Percentiles rank a stretch among this genome's conserved stretches.
phyloP scores from a whole-genome alignment of 1,140 invertebrate genomes.

The Drosophila auraria region DNA sequence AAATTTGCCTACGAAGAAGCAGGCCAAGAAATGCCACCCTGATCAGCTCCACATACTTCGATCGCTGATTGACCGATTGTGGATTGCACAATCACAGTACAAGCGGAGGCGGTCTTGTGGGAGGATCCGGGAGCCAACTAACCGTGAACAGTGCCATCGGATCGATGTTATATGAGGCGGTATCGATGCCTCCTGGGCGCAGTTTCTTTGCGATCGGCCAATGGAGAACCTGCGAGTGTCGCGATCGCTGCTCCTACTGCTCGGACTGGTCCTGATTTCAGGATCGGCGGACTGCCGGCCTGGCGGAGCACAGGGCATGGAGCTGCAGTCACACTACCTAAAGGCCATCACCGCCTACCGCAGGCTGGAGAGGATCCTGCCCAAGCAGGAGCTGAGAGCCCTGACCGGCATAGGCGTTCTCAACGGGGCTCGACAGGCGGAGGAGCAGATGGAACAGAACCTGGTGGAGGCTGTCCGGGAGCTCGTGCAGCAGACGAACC shows the following conservation, averaged over 20 bases:
- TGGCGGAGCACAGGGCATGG: slow-evolving; percentile 6
- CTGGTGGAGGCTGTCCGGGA: slow-evolving; percentile 60
- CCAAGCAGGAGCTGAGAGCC: slow-evolving; percentile 60
- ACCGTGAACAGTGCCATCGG: slow-evolving; percentile 52
- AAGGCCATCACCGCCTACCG: slow-evolving; percentile 66
- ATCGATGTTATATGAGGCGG: slow-evolving; percentile 51
- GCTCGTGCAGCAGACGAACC: slow-evolving; percentile 40
- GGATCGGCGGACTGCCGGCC: not conserved
- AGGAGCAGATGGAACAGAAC: slow-evolving; percentile 73
- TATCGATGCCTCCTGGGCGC: slow-evolving; percentile 29
- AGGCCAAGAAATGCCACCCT: slow-evolving; percentile 13
- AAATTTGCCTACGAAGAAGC: slow-evolving; percentile 23
- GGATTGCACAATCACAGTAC: slow-evolving; percentile 9
- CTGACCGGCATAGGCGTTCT: slow-evolving; percentile 69
- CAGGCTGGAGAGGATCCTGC: slow-evolving; percentile 57
- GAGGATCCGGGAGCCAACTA: slow-evolving; percentile 24
- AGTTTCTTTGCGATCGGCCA: slow-evolving; percentile 39
- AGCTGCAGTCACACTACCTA: slow-evolving; percentile 69
- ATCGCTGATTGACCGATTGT: not conserved
- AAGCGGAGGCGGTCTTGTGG: slow-evolving; percentile 8
- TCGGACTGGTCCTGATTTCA: slow-evolving; percentile 13
- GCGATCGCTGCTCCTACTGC: slow-evolving; percentile 22
- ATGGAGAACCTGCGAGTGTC: slow-evolving; percentile 26
- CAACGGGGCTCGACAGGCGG: slow-evolving; percentile 69
- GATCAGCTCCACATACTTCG: slow-evolving; percentile 15